Percentiles rank a stretch among this genome's conserved stretches.
phyloP scores from a whole-genome alignment of 2,797 vertebrate genomes.

The Tapirus indicus region DNA sequence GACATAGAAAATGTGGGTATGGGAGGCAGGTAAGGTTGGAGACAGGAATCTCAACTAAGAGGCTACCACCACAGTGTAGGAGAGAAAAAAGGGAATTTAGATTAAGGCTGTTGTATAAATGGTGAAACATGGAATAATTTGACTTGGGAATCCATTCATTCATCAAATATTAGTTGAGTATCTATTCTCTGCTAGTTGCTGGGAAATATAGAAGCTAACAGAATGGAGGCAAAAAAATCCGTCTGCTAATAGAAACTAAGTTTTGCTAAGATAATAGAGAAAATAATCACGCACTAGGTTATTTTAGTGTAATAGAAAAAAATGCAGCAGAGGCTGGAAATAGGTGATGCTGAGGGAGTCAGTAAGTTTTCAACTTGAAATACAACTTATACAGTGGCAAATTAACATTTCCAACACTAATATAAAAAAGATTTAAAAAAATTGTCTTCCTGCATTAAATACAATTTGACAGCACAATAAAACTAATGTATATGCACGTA shows the following conservation, averaged over 20 bases:
- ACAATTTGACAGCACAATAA: not conserved
- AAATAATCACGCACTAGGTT: not conserved
- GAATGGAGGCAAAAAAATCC: not conserved
- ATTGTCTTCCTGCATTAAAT: not conserved
- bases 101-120: not conserved
- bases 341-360: not conserved
- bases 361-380: not conserved
- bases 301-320: not conserved
- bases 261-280: not conserved
- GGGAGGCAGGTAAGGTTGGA: not conserved
- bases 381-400: not conserved
- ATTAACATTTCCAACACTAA: not conserved
- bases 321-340: not conserved
- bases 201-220: not conserved
- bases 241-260: not conserved
- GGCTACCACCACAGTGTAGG: not conserved
- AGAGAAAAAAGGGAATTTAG: not conserved
- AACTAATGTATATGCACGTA: not conserved
- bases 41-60: not conserved
- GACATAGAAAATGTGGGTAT: accelerated
- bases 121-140: not conserved
- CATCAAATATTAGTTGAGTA: not conserved
- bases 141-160: not conserved
- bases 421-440: not conserved
- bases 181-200: not conserved